Percentiles rank a stretch among this genome's conserved stretches.
phyloP scores from a whole-genome alignment of 2,888 invertebrate genomes.

The Phrixothrix hirtus region DNA sequence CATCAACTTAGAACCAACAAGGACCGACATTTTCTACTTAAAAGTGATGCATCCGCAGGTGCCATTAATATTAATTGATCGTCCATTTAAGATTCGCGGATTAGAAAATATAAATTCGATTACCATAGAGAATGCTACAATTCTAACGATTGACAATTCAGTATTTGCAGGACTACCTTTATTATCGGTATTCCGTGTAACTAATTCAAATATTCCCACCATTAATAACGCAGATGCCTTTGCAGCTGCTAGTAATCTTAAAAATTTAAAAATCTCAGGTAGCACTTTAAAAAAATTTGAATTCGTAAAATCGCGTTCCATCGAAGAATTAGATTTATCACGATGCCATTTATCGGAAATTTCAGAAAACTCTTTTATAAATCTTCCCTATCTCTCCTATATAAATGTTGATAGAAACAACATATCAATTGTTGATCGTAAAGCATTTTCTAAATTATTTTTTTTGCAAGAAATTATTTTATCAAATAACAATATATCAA shows the following conservation, averaged over 20 bases:
- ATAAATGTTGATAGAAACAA: constrained; percentile 71
- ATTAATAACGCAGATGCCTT: constrained; percentile 73
- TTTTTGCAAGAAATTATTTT: constrained; percentile 74
- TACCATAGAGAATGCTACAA: constrained; percentile 70
- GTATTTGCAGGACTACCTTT: constrained; percentile 72
- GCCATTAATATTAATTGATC: constrained; percentile 64
- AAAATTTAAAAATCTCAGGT: constrained; percentile 60
- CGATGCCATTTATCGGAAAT: constrained; percentile 71
- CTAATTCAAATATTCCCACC: constrained; percentile 67
- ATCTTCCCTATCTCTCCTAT: constrained; percentile 66
- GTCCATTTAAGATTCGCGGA: constrained; percentile 65
- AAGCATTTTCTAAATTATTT: constrained; percentile 65
- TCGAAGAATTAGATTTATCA: constrained; percentile 48
- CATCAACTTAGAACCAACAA: constrained; percentile 68
- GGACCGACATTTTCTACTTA: constrained; percentile 61
- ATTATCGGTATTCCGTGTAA: constrained; percentile 70
- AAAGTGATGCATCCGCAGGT: constrained; percentile 50
- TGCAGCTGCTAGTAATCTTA: constrained; percentile 66
- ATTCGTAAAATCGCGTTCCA: constrained; percentile 25
- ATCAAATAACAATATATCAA: constrained; percentile 69
- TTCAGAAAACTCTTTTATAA: constrained; percentile 65
- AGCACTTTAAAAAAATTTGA: constrained; percentile 39
- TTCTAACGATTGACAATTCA: constrained; percentile 66
- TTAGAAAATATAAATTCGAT: constrained; percentile 69
- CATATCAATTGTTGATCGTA: constrained; percentile 63